Percentiles rank a stretch among this genome's conserved stretches.
Evolutionary conservation across 2,888 invertebrate genomes (phyloP).

Genomic region (Copidosoma aretas): DNA sequence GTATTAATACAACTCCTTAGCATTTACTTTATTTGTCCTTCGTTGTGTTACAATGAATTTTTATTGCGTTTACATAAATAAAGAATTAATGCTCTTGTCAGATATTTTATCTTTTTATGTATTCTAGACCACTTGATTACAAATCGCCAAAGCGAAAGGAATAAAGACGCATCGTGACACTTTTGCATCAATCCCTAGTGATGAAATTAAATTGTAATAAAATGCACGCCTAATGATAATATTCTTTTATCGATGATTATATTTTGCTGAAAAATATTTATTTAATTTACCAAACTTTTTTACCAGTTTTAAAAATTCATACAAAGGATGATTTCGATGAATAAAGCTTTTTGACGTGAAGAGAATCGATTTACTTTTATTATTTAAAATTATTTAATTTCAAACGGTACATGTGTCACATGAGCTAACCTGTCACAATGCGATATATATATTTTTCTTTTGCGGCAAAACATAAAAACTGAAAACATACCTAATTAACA

Average conservation of each 20-base stretch:
- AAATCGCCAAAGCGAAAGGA: constrained; percentile 34
- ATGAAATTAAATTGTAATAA: constrained; percentile 47
- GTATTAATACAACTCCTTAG: constrained; percentile 32
- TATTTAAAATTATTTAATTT: constrained; percentile 53
- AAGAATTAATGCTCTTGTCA: constrained; percentile 29
- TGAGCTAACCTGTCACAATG: constrained; percentile 40
- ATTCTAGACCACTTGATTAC: constrained; percentile 37
- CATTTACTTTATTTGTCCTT: constrained; percentile 39
- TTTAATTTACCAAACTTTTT: constrained; percentile 57
- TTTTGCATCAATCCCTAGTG: constrained; percentile 56
- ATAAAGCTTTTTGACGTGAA: constrained; percentile 57
- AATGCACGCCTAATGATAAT: constrained; percentile 44
- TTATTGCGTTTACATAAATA: constrained; percentile 39
- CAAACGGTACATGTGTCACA: too few species aligned
- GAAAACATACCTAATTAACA: constrained; percentile 41
- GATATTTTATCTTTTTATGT: constrained; percentile 39
- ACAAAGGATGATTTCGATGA: constrained; percentile 55
- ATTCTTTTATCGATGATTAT: constrained; percentile 44
- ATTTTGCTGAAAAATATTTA: constrained; percentile 50
- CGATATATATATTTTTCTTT: constrained; percentile 34
- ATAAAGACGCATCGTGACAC: constrained; percentile 43
- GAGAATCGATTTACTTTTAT: constrained; percentile 52
- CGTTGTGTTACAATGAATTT: constrained; percentile 35
- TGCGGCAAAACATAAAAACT: constrained; percentile 25
- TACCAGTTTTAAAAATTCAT: constrained; percentile 52